Evolutionary conservation across 2,113 vertebrate genomes (phyloP).

Genomic region (Protobothrops flavoviridis): DNA sequence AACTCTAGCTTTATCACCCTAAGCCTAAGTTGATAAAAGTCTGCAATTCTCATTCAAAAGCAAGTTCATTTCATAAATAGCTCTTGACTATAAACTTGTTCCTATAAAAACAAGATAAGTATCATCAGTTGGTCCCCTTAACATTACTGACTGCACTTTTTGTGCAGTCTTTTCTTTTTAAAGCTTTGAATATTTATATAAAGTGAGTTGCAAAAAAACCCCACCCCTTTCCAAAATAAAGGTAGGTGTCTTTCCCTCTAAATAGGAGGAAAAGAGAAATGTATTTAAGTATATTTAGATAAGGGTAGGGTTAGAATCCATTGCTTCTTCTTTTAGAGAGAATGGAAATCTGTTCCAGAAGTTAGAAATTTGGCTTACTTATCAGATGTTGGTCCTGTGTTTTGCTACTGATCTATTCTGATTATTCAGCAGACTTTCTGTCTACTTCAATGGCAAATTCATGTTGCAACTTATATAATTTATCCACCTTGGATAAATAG

Average conservation of each 20-base stretch:
- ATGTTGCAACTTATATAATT: neutral
- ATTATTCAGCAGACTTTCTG: neutral
- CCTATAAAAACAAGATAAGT: neutral
- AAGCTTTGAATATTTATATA: neutral
- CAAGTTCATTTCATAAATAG: neutral
- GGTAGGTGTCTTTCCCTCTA: neutral
- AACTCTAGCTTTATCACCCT: neutral
- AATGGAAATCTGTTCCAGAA: neutral
- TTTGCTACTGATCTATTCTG: neutral
- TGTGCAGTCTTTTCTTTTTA: neutral
- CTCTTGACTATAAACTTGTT: neutral
- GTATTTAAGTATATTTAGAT: neutral
- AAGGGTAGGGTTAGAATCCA: neutral
- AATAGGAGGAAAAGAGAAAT: neutral
- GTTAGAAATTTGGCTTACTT: too few relatives aligned
- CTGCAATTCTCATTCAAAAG: neutral
- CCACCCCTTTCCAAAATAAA: neutral
- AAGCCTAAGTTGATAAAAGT: neutral
- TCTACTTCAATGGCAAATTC: neutral
- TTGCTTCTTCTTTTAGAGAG: neutral
- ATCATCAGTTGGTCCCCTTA: neutral
- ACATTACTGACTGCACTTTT: neutral
- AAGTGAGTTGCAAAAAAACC: neutral
- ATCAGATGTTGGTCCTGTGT: neutral
- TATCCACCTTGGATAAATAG: neutral